Base-by-base conservation (phyloP, 64 coral and sea anemone species). In the Dendrophyllia cribrosa region DNA sequence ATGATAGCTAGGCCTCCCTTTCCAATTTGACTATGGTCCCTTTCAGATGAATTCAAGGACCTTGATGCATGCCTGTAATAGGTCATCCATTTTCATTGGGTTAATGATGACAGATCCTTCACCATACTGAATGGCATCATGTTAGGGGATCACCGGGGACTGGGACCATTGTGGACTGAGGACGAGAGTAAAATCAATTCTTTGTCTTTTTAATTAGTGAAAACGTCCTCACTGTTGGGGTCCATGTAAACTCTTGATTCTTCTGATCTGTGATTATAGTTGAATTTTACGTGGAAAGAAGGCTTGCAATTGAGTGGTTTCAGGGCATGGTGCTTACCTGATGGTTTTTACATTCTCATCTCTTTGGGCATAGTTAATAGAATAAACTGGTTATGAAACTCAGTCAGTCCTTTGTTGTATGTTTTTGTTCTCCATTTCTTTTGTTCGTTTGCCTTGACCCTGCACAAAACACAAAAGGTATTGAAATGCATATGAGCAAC, bases 11-110 rank as follows among this genome's bases (percentile, higher is more conserved):
- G 89, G 46, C 51, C 67, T 53, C 82, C 78, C 51, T 91, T 88
- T 13, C 72, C 68, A 56, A 88, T 88, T 20, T 88, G 86, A 25
- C 55, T 61, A 49, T 89, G 77, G 87, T 77, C 74, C 17, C 47
- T 43, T 14, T 70, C 67, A 22, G 67, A 1, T 70, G 67, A n/a
- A 19, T 45, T 51, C 16, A 77, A 45, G n/a, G 75, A 77, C 17
- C 75, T 43, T 12, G 75, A 77, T 5, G 75, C 75, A 77, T 43
- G 5, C n/a, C n/a, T 24, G 75, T 4, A 12, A 77, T 77, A 45
- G 75, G 75, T 48, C 45, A 9, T 46, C 7, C 75, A 19, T 46
- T 5, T 6, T 12, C 11, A 51, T 77, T 45, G 7, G 75, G 75
- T 7, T 9, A 43, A 17, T 21, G 75, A 77, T 43, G 22, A 6